Evolutionary conservation across 1,140 invertebrate species (phyloP).

Genomic region (Doryteuthis pealeii): DNA sequence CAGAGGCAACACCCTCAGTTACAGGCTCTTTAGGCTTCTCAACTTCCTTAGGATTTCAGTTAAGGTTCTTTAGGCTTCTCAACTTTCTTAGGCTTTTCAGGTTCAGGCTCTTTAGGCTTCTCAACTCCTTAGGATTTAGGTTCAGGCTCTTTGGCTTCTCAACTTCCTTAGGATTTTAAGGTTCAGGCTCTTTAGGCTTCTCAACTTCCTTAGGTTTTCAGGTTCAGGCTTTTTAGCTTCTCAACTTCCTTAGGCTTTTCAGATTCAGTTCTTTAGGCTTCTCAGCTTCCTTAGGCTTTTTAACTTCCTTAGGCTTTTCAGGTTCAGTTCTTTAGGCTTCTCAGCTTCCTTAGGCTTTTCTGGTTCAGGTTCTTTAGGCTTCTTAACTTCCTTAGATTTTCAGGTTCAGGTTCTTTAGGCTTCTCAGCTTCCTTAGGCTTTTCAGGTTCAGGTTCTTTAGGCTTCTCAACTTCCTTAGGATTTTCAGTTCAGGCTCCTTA

Average conservation of each 20-base stretch:
- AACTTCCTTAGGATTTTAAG: not conserved
- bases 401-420: no score
- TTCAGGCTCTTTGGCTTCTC: not conserved
- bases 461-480: no score
- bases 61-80: not conserved
- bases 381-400: no score
- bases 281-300: no score
- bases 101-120: not conserved
- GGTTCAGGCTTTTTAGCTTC: not conserved
- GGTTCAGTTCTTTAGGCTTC: not conserved
- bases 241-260: no score
- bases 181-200: slow-evolving; percentile 71
- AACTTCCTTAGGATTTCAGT: not conserved
- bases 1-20: not conserved
- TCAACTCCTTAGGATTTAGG: not conserved
- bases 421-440: no score
- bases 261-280: no score
- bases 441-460: no score
- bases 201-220: slow-evolving; percentile 8
- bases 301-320: no score
- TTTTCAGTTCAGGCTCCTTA: no score
- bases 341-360: no score
- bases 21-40: not conserved
- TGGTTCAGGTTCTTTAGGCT: no score
- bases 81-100: not conserved